These are phyloP conservation scores for Carterocephalus palaemon DNA, from an alignment of 2,888 invertebrate genomes.

Conservation along the genomic window DNA sequence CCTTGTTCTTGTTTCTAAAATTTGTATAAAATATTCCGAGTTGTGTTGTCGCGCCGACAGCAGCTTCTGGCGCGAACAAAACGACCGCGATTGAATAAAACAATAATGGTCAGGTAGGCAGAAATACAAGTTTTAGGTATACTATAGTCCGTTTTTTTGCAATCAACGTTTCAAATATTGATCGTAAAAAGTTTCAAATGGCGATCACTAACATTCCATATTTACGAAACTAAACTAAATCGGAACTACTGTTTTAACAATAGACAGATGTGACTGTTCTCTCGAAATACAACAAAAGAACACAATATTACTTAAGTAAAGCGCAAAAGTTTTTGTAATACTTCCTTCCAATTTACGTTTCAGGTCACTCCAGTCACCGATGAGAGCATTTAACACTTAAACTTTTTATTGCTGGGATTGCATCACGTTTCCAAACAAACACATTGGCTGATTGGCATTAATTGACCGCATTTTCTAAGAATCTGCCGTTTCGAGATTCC, in stretches of 20 bases:
- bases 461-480: constrained; percentile 43
- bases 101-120: constrained; percentile 19
- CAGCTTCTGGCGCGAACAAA: constrained; percentile 42
- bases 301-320: too few relatives aligned
- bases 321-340: too few relatives aligned
- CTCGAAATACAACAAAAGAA: too few relatives aligned
- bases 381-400: constrained; percentile 1
- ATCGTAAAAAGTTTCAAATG: too few relatives aligned
- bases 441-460: constrained; percentile 32
- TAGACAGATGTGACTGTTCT: too few relatives aligned
- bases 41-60: constrained; percentile 60
- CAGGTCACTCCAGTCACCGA: not conserved
- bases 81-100: constrained; percentile 25
- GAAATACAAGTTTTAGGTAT: constrained; percentile 5
- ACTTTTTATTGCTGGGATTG: constrained; percentile 8
- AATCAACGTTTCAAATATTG: too few relatives aligned
- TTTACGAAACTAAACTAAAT: too few relatives aligned
- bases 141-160: too few relatives aligned
- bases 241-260: too few relatives aligned
- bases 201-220: too few relatives aligned
- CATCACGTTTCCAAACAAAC: constrained; percentile 28
- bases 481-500: constrained; percentile 49
- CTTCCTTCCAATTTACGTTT: not conserved
- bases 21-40: constrained; percentile 77
- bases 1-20: constrained; percentile 76